phyloP scores from a whole-genome alignment of 2,888 invertebrate genomes.

The Lasioglossum leucozonium region DNA sequence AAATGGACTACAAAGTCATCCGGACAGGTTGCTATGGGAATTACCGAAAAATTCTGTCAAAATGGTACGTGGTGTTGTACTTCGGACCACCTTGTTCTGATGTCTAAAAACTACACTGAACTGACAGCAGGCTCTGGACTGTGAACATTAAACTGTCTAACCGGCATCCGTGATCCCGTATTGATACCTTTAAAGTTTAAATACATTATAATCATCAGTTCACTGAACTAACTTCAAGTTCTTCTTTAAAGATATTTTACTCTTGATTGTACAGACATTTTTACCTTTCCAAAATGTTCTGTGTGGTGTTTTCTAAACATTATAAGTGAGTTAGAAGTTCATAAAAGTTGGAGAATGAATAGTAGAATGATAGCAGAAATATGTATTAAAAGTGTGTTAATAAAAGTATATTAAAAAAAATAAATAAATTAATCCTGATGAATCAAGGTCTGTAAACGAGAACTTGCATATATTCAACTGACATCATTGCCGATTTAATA shows the following conservation, averaged over 20 bases:
- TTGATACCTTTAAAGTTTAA: conserved; percentile 7
- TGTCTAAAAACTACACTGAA: conserved; percentile 3
- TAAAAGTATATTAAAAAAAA: neutral
- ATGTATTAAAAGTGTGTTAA: neutral
- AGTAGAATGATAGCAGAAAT: neutral
- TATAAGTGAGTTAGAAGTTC: neutral
- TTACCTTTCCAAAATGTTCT: neutral
- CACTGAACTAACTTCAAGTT: neutral
- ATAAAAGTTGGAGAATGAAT: neutral
- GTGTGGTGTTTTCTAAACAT: neutral
- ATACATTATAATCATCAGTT: neutral
- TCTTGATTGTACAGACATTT: neutral
- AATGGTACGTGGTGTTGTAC: neutral
- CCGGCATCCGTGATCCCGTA: conserved; percentile 5
- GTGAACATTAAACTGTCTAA: neutral
- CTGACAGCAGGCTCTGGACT: conserved; percentile 4
- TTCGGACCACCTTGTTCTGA: neutral
- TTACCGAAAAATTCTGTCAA: conserved; percentile 2
- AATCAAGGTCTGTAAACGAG: neutral
- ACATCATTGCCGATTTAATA: neutral
- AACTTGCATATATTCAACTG: neutral
- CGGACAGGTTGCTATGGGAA: neutral
- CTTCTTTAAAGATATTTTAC: neutral
- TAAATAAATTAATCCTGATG: too few species aligned
- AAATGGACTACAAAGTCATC: neutral